These are phyloP conservation scores for Cyprinella venusta DNA, from an alignment of 2,797 vertebrate species.

Conservation along the genomic window DNA sequence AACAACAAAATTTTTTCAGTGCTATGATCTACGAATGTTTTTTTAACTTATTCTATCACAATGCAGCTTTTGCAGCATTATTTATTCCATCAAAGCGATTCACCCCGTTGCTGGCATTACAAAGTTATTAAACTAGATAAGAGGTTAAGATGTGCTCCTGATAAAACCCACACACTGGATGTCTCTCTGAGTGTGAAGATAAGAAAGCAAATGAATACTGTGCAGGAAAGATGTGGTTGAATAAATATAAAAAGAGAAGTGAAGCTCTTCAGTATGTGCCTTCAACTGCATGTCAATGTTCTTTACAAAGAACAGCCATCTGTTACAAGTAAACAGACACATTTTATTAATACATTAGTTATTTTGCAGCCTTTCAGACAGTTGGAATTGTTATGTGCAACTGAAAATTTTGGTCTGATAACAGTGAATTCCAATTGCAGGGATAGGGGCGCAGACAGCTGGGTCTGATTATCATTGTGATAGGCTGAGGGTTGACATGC, in stretches of 20 bases:
- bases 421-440: slow-evolving; percentile 65
- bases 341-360: not conserved
- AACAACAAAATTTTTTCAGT: no score
- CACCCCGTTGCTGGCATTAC: slow-evolving; percentile 26
- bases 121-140: slow-evolving; percentile 47
- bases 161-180: slow-evolving; percentile 34
- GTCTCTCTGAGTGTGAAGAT: slow-evolving; percentile 26
- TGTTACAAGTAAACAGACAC: not conserved
- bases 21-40: not conserved
- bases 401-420: slow-evolving; percentile 28
- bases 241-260: slow-evolving; percentile 26
- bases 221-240: slow-evolving; percentile 11
- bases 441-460: slow-evolving; percentile 59
- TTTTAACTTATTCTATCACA: slow-evolving; percentile 6
- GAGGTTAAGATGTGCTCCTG: slow-evolving; percentile 44
- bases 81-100: slow-evolving; percentile 32
- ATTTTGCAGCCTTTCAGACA: slow-evolving; percentile 13
- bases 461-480: slow-evolving; percentile 67
- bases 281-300: slow-evolving; percentile 2
- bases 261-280: slow-evolving; percentile 11
- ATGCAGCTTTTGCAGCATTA: not conserved
- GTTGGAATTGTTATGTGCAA: not conserved
- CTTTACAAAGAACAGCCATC: slow-evolving; percentile 9
- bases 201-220: slow-evolving; percentile 42
- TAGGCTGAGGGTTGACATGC: slow-evolving; percentile 63